These are phyloP conservation scores for Hypercompe scribonia DNA, from an alignment of 2,888 invertebrate genomes.

Conservation along the genomic window DNA sequence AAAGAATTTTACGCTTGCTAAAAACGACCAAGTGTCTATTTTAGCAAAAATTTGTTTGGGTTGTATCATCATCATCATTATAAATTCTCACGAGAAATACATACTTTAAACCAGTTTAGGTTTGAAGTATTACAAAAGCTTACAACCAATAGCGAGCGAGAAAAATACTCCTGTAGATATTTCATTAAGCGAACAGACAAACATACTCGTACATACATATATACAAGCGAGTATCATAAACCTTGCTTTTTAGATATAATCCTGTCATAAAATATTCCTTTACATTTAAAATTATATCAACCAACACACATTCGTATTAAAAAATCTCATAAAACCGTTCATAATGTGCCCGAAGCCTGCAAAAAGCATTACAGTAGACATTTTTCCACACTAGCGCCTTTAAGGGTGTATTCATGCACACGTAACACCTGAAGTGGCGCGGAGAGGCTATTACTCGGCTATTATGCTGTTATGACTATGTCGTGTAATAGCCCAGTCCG, in stretches of 20 bases:
- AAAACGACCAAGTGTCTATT: too few relatives aligned
- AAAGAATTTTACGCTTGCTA: too few relatives aligned
- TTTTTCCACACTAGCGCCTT: conserved; percentile 60
- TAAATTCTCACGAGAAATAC: too few relatives aligned
- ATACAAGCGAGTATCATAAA: too few relatives aligned
- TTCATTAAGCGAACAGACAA: too few relatives aligned
- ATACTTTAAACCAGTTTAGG: too few relatives aligned
- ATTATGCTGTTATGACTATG: conserved; percentile 60
- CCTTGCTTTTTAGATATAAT: neutral
- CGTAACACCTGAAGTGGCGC: conserved; percentile 61
- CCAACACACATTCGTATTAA: neutral
- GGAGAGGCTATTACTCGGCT: conserved; percentile 63
- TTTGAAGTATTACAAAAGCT: too few relatives aligned
- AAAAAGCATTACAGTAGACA: conserved; percentile 40
- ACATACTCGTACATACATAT: too few relatives aligned
- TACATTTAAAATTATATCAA: neutral
- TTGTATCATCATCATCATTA: too few relatives aligned
- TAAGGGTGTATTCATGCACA: conserved; percentile 65
- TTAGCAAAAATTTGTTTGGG: too few relatives aligned
- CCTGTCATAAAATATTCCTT: neutral
- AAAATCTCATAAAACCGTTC: conserved; percentile 16
- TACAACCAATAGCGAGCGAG: too few relatives aligned
- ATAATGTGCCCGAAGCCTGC: conserved; percentile 17
- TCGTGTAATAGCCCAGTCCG: conserved; percentile 56
- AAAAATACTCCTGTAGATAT: too few relatives aligned